Evolutionary conservation across 2,888 invertebrate species (phyloP).

Genomic region (Chouioia cunea): DNA sequence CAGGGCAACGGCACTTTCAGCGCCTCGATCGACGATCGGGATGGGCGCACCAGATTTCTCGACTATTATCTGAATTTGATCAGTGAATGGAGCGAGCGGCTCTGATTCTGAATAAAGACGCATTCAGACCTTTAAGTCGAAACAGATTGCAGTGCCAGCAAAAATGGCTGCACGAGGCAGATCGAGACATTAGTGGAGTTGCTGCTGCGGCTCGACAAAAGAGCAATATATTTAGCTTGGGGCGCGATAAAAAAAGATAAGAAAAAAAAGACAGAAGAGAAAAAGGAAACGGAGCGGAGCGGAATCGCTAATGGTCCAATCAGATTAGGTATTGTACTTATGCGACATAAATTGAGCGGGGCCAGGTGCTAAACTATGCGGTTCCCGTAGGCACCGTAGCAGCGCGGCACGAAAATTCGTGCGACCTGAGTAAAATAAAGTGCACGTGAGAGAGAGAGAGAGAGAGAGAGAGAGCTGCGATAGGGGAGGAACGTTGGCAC

Average conservation of each 20-base stretch:
- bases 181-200: slow-evolving; percentile 5
- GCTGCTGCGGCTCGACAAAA: slow-evolving; percentile 7
- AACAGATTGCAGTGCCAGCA: no score
- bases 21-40: no score
- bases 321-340: slow-evolving; percentile 32
- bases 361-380: neutral
- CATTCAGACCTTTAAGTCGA: no score
- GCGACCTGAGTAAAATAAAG: slow-evolving; percentile 23
- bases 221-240: slow-evolving; percentile 12
- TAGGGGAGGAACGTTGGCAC: slow-evolving; percentile 8
- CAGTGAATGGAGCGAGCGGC: no score
- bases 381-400: neutral
- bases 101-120: no score
- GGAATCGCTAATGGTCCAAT: slow-evolving; percentile 36
- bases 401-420: slow-evolving; percentile 39
- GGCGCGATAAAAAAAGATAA: neutral
- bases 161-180: no score
- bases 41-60: no score
- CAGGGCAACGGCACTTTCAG: no score
- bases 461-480: neutral
- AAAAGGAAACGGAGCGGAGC: neutral
- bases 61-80: no score
- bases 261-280: neutral
- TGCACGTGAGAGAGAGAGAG: slow-evolving; percentile 18
- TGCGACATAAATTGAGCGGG: slow-evolving; percentile 17